Evolutionary conservation across 2,113 vertebrate genomes (phyloP), one percentile per base, ranked within the genome.

Genomic region (Apaloderma vittatum): DNA sequence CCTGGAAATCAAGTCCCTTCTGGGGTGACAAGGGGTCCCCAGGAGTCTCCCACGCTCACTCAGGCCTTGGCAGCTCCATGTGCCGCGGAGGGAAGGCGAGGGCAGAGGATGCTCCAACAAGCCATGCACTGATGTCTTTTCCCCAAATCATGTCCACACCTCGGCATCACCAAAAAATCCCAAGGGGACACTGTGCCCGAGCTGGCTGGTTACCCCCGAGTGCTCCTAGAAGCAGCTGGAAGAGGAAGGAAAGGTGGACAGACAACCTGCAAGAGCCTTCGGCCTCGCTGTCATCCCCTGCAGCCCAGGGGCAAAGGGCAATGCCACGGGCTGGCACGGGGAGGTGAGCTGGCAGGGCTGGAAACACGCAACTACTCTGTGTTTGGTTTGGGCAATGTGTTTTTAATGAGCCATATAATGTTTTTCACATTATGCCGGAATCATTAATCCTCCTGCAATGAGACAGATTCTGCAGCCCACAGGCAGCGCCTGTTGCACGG

Each of bases 361-460:
- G 30, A 21, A 63, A 76, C 62, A 32, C 16, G 29, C 75, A 73
- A 36, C 57, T 26, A 15, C 67, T 65, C 79, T 16, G 86, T 74
- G 91, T 82, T 93, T 83, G 86, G 95, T 77, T 78, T 57, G 85
- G 61, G 81, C 81, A 83, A 95, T 95, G 94, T 96, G 94, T 54
- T 96, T 93, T 93, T 94, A 94, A 58, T 78, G 94, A 98, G 93
- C 84, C 88, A 48, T 57, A 75, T 90, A 96, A 94, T 93, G 96
- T 72, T 95, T 81, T 90, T 72, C 86, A 91, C 72, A 81, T 30
- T 54, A 88, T 21, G 83, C 83, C 36, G 73, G 93, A 86, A 78
- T 94, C 73, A 15, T 97, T 96, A 94, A 97, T 97, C 96, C 96
- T 96, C 89, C 96, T 54, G 66, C 32, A 97, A 90, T 21, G 93